These are phyloP conservation scores for Lypha dubia DNA, from an alignment of 2,888 invertebrate species.

Conservation along the genomic window DNA sequence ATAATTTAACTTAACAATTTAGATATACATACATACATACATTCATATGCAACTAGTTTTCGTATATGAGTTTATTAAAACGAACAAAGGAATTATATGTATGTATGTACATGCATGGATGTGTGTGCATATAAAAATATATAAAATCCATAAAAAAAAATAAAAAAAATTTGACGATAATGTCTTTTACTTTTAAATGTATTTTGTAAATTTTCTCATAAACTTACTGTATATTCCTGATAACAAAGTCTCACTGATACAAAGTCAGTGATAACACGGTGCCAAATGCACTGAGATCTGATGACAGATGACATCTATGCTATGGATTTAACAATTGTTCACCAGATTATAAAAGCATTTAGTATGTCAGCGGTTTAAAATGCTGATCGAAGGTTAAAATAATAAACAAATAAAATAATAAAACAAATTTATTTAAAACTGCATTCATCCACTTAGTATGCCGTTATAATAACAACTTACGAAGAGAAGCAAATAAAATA, in stretches of 20 bases:
- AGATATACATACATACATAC: too few species aligned
- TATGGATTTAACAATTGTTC: slow-evolving; percentile 26
- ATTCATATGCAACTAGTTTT: too few species aligned
- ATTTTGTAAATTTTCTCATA: neutral
- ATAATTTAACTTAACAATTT: too few species aligned
- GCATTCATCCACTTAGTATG: slow-evolving; percentile 43
- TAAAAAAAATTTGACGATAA: neutral
- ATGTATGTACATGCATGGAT: too few species aligned
- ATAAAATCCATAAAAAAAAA: neutral
- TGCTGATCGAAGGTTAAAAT: slow-evolving; percentile 41
- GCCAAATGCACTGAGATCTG: slow-evolving; percentile 26
- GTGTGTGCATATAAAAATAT: too few species aligned
- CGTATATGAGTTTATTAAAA: too few species aligned
- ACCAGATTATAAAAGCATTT: slow-evolving; percentile 48
- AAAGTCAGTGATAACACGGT: slow-evolving; percentile 28
- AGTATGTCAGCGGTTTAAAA: slow-evolving; percentile 21
- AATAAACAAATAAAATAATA: slow-evolving; percentile 29
- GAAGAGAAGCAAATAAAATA: slow-evolving; percentile 24
- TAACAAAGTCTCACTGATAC: neutral
- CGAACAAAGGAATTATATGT: too few species aligned
- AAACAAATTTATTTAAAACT: slow-evolving; percentile 44
- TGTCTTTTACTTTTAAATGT: neutral
- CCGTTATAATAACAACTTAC: slow-evolving; percentile 26
- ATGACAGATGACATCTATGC: slow-evolving; percentile 53
- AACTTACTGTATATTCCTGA: slow-evolving; percentile 1